Evolutionary conservation across 2,888 invertebrate species (phyloP), one percentile per base, ranked within the genome.

Genomic region (Schizotus pectinicornis): DNA sequence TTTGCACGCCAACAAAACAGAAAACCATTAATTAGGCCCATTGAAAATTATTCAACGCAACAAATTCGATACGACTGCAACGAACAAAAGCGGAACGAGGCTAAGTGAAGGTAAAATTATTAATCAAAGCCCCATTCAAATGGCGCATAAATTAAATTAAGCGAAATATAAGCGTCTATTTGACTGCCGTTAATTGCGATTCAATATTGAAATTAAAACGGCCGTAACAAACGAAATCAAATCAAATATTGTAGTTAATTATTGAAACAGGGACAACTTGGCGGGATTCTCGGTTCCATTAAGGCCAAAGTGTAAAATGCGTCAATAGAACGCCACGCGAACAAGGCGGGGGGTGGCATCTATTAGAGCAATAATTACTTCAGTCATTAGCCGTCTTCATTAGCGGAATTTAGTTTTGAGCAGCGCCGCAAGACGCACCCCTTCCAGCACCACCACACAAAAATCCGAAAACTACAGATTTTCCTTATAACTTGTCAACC

Each of bases 161-260:
- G 59, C 62, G 62, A 64, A 62, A 64, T 54, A 52, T 54, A 59
- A 59, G 51, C 49, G 45, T 47, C 39, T 60, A 55, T 60, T 55
- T 58, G 48, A 55, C 62, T 42, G 56, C 46, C 49, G 53, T 60
- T 59, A 56, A 60, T 60, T 60, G 56, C 61, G 61, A 52, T 59
- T 52, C 50, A 59, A 58, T 59, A 62, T 52, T 54, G 62, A 69
- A 65, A 68, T 67, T 67, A 67, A 69, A 69, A 69, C 69, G 67
- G 64, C 68, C 62, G 63, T 59, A 65, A 67, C 67, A 67, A 69
- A 69, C 67, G 68, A 67, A 68, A 62, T 63, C 62, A 59, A 56
- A 64, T 65, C 64, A 67, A 67, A 67, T 66, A 61, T 64, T 62
- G 65, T 62, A 47, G 55, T 56, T 58, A 61, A 63, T 51, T 47